Conservation (phyloP, 2,797 vertebrate species). For the Benthosema pterotum region DNA sequence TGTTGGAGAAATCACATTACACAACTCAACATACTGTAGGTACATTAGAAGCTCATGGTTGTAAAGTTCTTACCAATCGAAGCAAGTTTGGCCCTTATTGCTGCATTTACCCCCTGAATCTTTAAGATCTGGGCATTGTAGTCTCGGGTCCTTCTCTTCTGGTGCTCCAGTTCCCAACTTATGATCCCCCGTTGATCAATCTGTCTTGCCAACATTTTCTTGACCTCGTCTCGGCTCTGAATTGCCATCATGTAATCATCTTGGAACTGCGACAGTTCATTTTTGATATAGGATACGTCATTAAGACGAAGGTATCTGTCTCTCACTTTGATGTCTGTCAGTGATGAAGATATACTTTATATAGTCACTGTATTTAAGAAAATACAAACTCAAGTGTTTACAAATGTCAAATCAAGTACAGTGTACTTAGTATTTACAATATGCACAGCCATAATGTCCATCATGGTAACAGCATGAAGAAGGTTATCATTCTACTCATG, state of each 20-base stretch:
- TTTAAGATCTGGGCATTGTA: conserved; percentile 24
- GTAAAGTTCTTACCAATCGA: conserved; percentile 53
- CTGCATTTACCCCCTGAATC: conserved; percentile 30
- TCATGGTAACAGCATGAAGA: neutral
- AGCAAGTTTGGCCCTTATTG: conserved; percentile 52
- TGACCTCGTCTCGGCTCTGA: conserved; percentile 34
- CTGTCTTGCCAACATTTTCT: conserved; percentile 41
- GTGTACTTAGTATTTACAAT: too few species aligned
- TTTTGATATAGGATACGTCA: conserved; percentile 25
- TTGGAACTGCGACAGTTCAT: conserved; percentile 58
- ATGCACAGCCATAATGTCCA: too few species aligned
- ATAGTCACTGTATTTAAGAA: neutral
- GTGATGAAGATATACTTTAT: conserved; percentile 6
- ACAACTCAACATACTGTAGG: too few species aligned
- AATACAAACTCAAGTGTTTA: neutral
- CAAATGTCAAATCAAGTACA: too few species aligned
- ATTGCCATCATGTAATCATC: conserved; percentile 38
- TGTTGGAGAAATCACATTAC: too few species aligned
- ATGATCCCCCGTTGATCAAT: conserved; percentile 15
- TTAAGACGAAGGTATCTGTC: conserved; percentile 18
- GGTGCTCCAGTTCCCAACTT: conserved; percentile 60
- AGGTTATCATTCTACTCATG: too few species aligned
- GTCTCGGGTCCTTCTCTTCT: conserved; percentile 21
- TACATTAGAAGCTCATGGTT: neutral
- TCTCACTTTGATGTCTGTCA: conserved; percentile 58